Evolutionary conservation across 2,797 vertebrate genomes (phyloP).

Genomic region (Steatocranus sp.): DNA sequence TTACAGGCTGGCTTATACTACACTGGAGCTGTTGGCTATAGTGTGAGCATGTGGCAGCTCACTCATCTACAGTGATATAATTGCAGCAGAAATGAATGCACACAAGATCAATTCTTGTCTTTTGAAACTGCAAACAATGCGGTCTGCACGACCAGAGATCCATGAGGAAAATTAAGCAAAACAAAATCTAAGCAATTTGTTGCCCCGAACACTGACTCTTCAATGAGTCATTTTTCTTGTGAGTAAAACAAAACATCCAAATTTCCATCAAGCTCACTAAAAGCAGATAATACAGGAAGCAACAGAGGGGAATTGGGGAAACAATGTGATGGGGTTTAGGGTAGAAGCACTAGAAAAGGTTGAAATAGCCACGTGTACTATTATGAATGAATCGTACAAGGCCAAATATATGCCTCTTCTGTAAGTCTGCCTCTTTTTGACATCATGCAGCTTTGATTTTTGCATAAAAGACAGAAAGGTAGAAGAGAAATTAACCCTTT

Average conservation of each 20-base stretch:
- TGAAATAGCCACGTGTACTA: not conserved
- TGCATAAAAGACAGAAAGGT: not conserved
- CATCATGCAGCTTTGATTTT: not conserved
- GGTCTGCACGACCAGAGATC: not conserved
- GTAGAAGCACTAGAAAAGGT: not conserved
- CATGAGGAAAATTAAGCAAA: not conserved
- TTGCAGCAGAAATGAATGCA: not conserved
- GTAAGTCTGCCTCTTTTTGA: not conserved
- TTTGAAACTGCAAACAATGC: slow-evolving; percentile 6
- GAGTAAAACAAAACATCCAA: not conserved
- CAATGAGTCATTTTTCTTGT: not conserved
- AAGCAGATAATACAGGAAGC: not conserved
- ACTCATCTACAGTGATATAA: slow-evolving; percentile 1
- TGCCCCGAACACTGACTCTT: not conserved
- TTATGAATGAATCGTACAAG: not conserved
- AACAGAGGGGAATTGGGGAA: not conserved
- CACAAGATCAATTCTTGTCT: not conserved
- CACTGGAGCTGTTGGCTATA: not conserved
- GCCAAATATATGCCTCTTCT: not conserved
- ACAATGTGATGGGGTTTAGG: not conserved
- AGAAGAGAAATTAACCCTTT: not conserved
- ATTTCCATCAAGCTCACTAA: not conserved
- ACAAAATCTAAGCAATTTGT: not conserved
- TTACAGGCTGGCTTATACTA: not conserved
- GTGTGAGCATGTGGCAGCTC: not conserved